These are phyloP conservation scores for Rhinolophus ferrumequinum DNA, from an alignment of 2,113 vertebrate genomes.

Conservation along the genomic window DNA sequence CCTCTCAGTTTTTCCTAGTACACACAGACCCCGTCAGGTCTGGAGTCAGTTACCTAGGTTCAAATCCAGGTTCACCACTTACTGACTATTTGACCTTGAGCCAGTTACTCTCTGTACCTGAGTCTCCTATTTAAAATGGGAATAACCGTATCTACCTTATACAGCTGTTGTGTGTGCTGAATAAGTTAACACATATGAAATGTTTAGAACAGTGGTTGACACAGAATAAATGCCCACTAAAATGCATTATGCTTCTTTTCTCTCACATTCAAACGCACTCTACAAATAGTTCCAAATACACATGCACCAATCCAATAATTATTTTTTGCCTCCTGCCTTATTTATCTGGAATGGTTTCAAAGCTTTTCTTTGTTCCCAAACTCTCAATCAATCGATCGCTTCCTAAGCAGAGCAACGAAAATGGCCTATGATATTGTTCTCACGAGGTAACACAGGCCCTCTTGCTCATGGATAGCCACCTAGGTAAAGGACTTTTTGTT, in stretches of 20 bases:
- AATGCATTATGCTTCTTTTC: not conserved
- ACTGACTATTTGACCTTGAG: not conserved
- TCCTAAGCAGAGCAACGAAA: constrained; percentile 70
- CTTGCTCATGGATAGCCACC: constrained; percentile 36
- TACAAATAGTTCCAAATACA: constrained; percentile 10
- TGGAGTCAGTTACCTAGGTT: not conserved
- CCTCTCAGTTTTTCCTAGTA: not conserved
- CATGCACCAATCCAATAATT: not conserved
- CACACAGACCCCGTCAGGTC: not conserved
- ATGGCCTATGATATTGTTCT: constrained; percentile 27
- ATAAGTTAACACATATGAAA: not conserved
- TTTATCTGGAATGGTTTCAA: constrained; percentile 57
- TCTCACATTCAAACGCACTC: not conserved
- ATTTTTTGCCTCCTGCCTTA: constrained; percentile 21
- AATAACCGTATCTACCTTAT: not conserved
- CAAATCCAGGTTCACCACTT: not conserved
- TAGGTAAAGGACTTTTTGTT: not conserved
- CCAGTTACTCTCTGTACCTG: not conserved
- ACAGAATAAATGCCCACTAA: not conserved
- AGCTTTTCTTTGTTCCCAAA: constrained; percentile 77
- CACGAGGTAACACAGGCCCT: constrained; percentile 69
- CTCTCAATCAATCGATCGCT: constrained; percentile 79
- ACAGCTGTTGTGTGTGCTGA: not conserved
- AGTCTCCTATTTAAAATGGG: not conserved
- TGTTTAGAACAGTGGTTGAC: not conserved